These are phyloP conservation scores for Nerophis lumbriciformis DNA, from an alignment of 2,113 vertebrate genomes.

Conservation along the genomic window DNA sequence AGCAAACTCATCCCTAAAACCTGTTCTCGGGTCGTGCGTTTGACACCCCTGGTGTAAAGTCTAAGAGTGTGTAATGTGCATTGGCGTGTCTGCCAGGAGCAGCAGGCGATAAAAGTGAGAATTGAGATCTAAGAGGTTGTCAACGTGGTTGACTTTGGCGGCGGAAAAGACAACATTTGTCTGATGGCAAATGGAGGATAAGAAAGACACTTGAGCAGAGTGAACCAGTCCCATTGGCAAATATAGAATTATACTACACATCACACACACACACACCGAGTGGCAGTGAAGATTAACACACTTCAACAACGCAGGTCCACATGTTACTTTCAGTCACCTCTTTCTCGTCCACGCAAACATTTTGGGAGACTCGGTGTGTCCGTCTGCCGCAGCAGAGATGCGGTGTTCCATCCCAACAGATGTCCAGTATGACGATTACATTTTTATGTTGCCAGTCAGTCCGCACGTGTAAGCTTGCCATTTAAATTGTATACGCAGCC, in stretches of 20 bases:
- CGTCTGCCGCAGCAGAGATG: constrained; percentile 22
- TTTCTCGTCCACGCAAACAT: constrained; percentile 3
- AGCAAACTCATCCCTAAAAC: no score
- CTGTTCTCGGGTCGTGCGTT: no score
- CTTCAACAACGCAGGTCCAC: constrained; percentile 22
- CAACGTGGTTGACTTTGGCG: constrained; percentile 33
- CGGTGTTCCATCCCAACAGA: constrained; percentile 27
- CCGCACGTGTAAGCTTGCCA: constrained; percentile 27
- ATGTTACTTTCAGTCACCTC: constrained; percentile 7
- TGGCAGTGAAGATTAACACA: constrained; percentile 24
- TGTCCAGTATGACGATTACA: constrained; percentile 19
- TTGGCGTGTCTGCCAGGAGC: constrained; percentile 12
- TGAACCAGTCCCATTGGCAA: constrained; percentile 20
- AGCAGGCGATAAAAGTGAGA: constrained; percentile 19
- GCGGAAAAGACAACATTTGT: constrained; percentile 1
- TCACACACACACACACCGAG: constrained; percentile 16
- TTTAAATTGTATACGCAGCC: constrained; percentile 23
- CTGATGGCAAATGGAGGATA: constrained; percentile 5
- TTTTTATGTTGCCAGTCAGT: constrained; percentile 11
- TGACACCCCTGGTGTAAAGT: constrained; percentile 1
- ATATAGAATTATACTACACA: constrained; percentile 13
- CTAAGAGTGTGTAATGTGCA: constrained; percentile 5
- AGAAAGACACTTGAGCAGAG: constrained; percentile 32
- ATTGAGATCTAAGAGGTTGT: background rate
- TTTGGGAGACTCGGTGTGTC: constrained; percentile 24